phyloP scores from a whole-genome alignment of 2,797 vertebrate genomes.

The Buphagus erythrorhynchus region DNA sequence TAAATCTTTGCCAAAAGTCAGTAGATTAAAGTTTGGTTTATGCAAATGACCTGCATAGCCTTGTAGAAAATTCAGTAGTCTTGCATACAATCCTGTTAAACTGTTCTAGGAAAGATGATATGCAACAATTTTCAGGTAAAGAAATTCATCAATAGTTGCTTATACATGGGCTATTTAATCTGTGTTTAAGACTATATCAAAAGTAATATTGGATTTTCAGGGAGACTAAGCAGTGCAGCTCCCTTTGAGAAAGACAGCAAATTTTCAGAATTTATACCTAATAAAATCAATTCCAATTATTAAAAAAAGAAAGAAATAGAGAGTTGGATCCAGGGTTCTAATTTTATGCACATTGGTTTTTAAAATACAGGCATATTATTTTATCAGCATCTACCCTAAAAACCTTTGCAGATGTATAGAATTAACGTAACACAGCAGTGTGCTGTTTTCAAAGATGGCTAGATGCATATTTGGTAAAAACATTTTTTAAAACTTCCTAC shows the following conservation, averaged over 20 bases:
- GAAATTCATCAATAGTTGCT: neutral
- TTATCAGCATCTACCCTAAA: neutral
- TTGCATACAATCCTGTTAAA: neutral
- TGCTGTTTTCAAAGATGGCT: neutral
- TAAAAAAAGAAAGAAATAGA: neutral
- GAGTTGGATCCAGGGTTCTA: neutral
- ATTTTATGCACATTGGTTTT: neutral
- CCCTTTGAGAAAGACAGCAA: neutral
- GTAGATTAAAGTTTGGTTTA: neutral
- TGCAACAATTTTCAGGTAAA: neutral
- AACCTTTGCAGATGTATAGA: neutral
- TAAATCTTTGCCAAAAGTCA: neutral
- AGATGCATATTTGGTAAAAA: neutral
- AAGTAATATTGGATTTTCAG: neutral
- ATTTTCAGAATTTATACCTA: neutral
- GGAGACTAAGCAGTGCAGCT: neutral
- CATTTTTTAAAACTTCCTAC: neutral
- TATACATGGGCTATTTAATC: neutral
- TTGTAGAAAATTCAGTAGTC: neutral
- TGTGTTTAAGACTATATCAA: neutral
- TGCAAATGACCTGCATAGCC: neutral
- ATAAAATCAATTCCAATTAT: neutral
- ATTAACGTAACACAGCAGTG: neutral
- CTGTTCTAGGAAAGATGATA: neutral
- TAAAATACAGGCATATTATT: neutral